Evolutionary conservation across 2,113 vertebrate genomes (phyloP), one percentile per base, ranked within the genome.

Genomic region (Phyllostomus discolor): DNA sequence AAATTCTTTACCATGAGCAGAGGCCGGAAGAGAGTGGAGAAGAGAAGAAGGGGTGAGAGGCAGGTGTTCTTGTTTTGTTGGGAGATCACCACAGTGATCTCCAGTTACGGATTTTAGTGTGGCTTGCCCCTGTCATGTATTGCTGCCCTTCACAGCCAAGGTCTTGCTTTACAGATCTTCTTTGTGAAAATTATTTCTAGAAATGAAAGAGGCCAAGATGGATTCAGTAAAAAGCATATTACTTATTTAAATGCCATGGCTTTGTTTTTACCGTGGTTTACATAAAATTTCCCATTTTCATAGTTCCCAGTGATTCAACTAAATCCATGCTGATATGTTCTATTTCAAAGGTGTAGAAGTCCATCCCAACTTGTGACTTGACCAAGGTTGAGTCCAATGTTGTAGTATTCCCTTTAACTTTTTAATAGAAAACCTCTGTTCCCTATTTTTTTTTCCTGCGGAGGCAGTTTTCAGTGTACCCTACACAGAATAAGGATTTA

Each of bases 241-340:
- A 46, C 35, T 82, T 31, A 73, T 86, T 92, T 41, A 24, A 82
- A 31, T n/a, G 33, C 24, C 9, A 48, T 81, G 19, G 48, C 24
- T 95, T 94, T 96, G 92, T 79, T 92, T 95, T 92, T 75, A 80
- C 90, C 82, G 50, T 73, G 66, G 43, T 41, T 31, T 80, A 38
- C 41, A 88, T 90, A 83, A 95, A 85, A 94, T 82, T 88, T 96
- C 7, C 35, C n/a, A 92, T 82, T 87, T 97, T 86, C 59, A 78
- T 54, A 73, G 87, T 91, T 94, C 83, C 57, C 38, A 78, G 38
- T 52, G 70, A 87, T 62, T 22, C 38, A 95, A 28, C 43, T 89
- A 75, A 97, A 91, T 88, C 72, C 33, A 41, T 28, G 41, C 70
- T 78, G 59, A 90, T 67, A 67, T n/a, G 10, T 8, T 87, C 50